A percentile compares a stretch with the other conserved stretches of the same genome.
Conservation (phyloP, 2,888 invertebrate genomes). For the Pollenia angustigena region DNA sequence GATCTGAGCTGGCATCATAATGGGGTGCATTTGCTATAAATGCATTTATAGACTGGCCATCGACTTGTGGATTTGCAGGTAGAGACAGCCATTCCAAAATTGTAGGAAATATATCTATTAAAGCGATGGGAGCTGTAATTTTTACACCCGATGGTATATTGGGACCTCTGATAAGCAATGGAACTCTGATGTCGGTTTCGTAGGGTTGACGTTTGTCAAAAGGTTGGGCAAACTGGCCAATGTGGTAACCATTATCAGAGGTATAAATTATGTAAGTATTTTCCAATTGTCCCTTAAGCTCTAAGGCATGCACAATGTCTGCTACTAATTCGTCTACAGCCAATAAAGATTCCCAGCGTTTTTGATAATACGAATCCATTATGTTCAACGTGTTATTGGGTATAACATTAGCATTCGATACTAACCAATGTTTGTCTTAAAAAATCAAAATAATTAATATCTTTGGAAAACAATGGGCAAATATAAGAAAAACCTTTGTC, state of each 20-base stretch:
- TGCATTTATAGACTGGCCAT: constrained; percentile 86
- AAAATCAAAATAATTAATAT: constrained; percentile 49
- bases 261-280: constrained; percentile 93
- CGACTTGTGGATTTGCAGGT: constrained; percentile 85
- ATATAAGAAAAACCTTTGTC: constrained; percentile 72
- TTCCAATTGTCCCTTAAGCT: constrained; percentile 85
- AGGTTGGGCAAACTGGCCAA: constrained; percentile 95
- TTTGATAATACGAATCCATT: constrained; percentile 89
- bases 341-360: constrained; percentile 91
- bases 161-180: constrained; percentile 91
- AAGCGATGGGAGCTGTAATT: constrained; percentile 87
- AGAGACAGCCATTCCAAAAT: constrained; percentile 89
- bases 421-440: constrained; percentile 94
- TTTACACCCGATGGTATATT: constrained; percentile 85
- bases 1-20: constrained; percentile 71
- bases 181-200: constrained; percentile 94
- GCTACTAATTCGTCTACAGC: constrained; percentile 94
- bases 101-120: constrained; percentile 94
- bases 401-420: constrained; percentile 87
- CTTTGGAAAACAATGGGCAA: too few species aligned
- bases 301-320: constrained; percentile 86
- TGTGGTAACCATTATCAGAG: constrained; percentile 96
- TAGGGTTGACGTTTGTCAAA: constrained; percentile 96
- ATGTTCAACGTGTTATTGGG: constrained; percentile 86
- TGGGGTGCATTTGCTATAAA: constrained; percentile 76